phyloP scores from a whole-genome alignment of 2,797 vertebrate species.

The Diplodus puntazzo region DNA sequence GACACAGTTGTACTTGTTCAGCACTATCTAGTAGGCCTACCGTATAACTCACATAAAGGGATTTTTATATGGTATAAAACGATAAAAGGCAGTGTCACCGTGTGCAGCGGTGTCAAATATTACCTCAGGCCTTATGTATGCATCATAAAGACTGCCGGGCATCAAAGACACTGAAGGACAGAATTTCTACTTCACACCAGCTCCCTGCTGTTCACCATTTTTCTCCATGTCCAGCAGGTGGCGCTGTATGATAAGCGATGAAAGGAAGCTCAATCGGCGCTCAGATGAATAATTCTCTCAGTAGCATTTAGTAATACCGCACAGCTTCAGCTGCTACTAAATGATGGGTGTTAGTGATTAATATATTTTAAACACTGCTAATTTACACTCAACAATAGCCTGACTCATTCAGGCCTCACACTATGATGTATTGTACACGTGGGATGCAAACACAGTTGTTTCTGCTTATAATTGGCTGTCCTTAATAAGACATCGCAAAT shows the following conservation, averaged over 20 bases:
- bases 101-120: slow-evolving; percentile 46
- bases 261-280: neutral
- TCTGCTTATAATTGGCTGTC: slow-evolving; percentile 17
- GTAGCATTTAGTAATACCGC: neutral
- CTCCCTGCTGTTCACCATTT: neutral
- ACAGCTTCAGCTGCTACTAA: neutral
- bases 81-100: slow-evolving; percentile 43
- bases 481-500: slow-evolving; percentile 23
- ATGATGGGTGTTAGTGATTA: slow-evolving; percentile 16
- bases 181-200: neutral
- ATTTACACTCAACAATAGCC: slow-evolving; percentile 9
- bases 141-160: slow-evolving; percentile 52
- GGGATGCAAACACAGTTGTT: slow-evolving; percentile 18
- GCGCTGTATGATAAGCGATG: slow-evolving; percentile 65
- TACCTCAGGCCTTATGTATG: slow-evolving; percentile 38
- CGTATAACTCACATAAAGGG: neutral
- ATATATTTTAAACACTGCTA: slow-evolving; percentile 1
- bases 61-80: slow-evolving; percentile 27
- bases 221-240: slow-evolving; percentile 67
- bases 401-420: neutral
- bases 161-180: slow-evolving; percentile 54
- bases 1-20: neutral
- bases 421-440: slow-evolving; percentile 9
- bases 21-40: no score
- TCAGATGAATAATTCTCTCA: slow-evolving; percentile 4